Evolutionary conservation across 2,113 vertebrate genomes (phyloP), one percentile per base, ranked within the genome.

Genomic region (western clawed frog (Xenopus tropicalis)): DNA sequence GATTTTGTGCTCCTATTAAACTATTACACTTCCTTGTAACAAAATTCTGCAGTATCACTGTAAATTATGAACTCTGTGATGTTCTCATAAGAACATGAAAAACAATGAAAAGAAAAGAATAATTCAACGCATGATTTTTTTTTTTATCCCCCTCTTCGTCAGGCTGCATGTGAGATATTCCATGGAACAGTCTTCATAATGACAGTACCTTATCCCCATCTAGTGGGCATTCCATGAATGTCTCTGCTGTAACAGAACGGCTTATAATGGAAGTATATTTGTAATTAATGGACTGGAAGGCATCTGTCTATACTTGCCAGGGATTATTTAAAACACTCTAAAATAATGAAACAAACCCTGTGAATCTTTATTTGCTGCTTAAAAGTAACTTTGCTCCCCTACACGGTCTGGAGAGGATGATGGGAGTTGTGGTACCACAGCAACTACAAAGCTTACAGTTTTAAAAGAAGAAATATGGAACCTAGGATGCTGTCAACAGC

Each of bases 121-220:
- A 61, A 37, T 37, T 37, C 29, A 37, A 37, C 10, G 29, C 10
- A 37, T 37, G 29, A 51, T 61, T 29, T 43, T 14, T 3, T 46
- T 16, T 8, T 44, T 70, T 51, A n/a, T 7, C 1, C 52, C 29
- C 10, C 1, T 48, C 61, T 52, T 54, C 1, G 1, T 4, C 19
- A 48, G 10, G 8, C 54, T 23, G 20, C 4, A 24, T 59, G 20
- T 59, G 5, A 23, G 14, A 59, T 14, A 59, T 59, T 22, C 14
- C 21, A 42, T 17, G 51, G 25, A 66, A 8, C 4, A 21, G n/a
- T 56, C 16, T 66, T 4, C 11, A 77, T 59, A 85, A 87, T 23
- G 61, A 67, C 69, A 83, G 89, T 88, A 73, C 81, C 76, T 70
- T 79, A 86, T 81, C 74, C 85, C 89, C 90, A 91, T 85, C 90